Base-by-base conservation (phyloP, 1,140 invertebrate species). In the Asobara japonica region DNA sequence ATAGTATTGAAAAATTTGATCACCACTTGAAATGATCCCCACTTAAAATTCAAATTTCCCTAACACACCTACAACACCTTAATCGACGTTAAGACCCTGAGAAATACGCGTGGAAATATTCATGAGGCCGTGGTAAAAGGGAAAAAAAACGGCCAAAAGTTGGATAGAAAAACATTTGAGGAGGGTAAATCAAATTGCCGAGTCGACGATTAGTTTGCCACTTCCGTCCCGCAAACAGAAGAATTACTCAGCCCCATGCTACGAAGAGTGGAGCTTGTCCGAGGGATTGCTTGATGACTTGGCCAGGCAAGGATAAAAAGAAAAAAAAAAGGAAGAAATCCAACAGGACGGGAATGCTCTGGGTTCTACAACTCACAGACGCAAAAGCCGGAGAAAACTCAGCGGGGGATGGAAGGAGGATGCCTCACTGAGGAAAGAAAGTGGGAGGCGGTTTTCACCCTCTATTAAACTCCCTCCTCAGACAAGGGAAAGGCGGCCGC, bases 391-490 rank as follows among this genome's bases (percentile, higher is more conserved):
- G 38, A 33, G 45, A 25, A 65, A 45, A 18, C 22, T 56, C 27
- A n/a, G 29, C 62, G 60, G 29, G 27, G 67, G 56, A 18, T 69
- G 29, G 22, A 60, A 33, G 20, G 33, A 61, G 36, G 45, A 16
- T 16, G 18, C 30, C 31, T 66, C 29, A 62, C 8, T 27, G 31
- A 20, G 65, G 56, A 65, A 72, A 75, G 68, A 71, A 79, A 82
- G 76, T 76, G 77, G 78, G 79, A 82, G 81, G 80, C 73, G 80
- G 76, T 82, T 87, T 87, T 88, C 84, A 87, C 83, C 84, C 86
- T 87, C 85, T 88, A 86, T 88, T 87, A 87, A 87, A 86, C 82
- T 83, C 80, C 81, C 82, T 80, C 82, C 81, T 76, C 77, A 81
- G 79, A 87, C 84, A 87, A 83, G 85, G 79, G 82, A 88, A 88